These are phyloP conservation scores for Pteronotus mesoamericanus DNA, from an alignment of 2,797 vertebrate genomes.

Conservation along the genomic window DNA sequence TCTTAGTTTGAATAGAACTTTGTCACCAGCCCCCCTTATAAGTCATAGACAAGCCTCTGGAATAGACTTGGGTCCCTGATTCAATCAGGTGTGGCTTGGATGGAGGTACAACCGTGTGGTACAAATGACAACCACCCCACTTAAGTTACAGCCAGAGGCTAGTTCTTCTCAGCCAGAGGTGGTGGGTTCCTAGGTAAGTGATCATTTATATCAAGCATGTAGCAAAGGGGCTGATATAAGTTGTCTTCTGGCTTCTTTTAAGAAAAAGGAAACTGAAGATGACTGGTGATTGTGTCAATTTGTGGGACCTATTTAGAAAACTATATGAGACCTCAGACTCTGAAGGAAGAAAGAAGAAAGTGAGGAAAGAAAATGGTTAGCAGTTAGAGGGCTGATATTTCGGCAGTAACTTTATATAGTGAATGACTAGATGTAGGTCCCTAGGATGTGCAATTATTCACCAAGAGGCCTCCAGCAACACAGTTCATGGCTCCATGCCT, in stretches of 20 bases:
- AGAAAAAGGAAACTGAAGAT: conserved; percentile 12
- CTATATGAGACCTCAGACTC: not conserved
- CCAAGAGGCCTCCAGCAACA: conserved; percentile 18
- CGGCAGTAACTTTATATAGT: not conserved
- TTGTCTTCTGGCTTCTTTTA: not conserved
- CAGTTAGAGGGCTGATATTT: conserved; percentile 46
- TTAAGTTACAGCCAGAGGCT: not conserved
- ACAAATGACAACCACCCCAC: not conserved
- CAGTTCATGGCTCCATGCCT: conserved; percentile 15
- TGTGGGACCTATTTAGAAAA: not conserved
- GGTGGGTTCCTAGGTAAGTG: not conserved
- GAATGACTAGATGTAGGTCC: conserved; percentile 34
- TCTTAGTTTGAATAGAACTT: not conserved
- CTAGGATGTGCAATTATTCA: conserved; percentile 46
- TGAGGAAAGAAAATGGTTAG: not conserved
- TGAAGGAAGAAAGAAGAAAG: conserved; percentile 29
- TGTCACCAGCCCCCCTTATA: not conserved
- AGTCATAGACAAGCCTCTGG: not conserved
- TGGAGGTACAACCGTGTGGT: not conserved
- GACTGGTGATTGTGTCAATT: not conserved
- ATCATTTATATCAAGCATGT: not conserved
- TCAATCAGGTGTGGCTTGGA: not conserved
- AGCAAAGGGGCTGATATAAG: not conserved
- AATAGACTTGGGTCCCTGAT: not conserved
- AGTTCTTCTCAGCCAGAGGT: not conserved